Percentiles rank a stretch among this genome's conserved stretches.
These are phyloP conservation scores for Heliconius erato DNA, from an alignment of 2,888 invertebrate genomes.

Conservation along the genomic window DNA sequence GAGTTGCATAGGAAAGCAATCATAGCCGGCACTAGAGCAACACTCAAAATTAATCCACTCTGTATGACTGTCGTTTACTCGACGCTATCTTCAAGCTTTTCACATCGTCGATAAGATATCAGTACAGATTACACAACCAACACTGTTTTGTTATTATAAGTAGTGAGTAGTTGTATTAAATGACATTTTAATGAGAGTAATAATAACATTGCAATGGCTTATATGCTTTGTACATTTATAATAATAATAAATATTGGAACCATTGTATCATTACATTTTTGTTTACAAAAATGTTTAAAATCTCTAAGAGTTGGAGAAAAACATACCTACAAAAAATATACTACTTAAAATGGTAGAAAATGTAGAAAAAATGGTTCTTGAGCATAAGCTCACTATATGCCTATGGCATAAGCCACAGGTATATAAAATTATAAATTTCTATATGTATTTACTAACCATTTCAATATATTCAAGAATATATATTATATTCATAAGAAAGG, in stretches of 20 bases:
- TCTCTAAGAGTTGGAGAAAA: no score
- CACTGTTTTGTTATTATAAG: conserved; percentile 30
- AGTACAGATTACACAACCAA: conserved; percentile 39
- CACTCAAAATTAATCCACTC: conserved; percentile 34
- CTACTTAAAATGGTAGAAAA: no score
- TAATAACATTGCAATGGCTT: neutral
- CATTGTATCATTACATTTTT: no score
- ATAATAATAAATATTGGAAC: no score
- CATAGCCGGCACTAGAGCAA: neutral
- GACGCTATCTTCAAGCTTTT: conserved; percentile 37
- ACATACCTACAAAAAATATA: no score
- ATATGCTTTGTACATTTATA: neutral
- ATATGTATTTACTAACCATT: neutral
- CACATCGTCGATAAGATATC: conserved; percentile 45
- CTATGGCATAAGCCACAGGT: no score
- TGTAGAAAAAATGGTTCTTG: no score
- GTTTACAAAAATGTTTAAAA: no score
- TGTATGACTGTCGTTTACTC: conserved; percentile 18
- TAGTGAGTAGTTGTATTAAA: conserved; percentile 8
- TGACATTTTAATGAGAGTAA: neutral
- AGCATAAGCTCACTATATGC: no score
- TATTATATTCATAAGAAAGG: neutral
- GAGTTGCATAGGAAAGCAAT: neutral
- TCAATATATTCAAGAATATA: neutral
- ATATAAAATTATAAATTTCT: no score